A percentile compares a stretch with the other conserved stretches of the same genome.
Conservation (phyloP, 2,888 invertebrate species). For the Cylindroiulus punctatus region DNA sequence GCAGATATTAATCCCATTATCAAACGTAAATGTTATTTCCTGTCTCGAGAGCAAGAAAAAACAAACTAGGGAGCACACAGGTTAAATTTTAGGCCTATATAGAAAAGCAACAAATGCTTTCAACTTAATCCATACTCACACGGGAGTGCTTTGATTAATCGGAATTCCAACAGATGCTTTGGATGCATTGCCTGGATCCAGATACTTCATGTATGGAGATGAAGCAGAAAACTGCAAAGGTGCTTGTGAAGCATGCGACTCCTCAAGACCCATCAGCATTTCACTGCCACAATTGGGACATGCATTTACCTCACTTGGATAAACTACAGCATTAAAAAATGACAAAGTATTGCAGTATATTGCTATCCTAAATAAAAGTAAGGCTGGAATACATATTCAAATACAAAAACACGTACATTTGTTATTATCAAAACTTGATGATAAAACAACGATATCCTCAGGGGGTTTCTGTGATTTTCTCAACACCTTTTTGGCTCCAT, state of each 20-base stretch:
- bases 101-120: too few relatives aligned
- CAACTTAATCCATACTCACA: background rate
- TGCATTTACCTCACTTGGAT: constrained; percentile 48
- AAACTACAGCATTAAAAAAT: constrained; percentile 48
- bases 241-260: background rate
- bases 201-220: constrained; percentile 25
- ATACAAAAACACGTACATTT: constrained; percentile 47
- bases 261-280: constrained; percentile 49
- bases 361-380: background rate
- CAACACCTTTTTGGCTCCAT: constrained; percentile 53
- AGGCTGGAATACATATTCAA: background rate
- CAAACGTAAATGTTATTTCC: background rate
- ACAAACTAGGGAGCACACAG: background rate
- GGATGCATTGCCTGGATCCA: background rate
- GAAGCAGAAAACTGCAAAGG: background rate
- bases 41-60: background rate
- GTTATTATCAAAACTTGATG: constrained; percentile 48
- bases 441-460: constrained; percentile 37
- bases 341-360: background rate
- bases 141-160: background rate
- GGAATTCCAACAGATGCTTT: background rate
- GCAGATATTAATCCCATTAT: background rate
- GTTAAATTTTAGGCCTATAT: too few relatives aligned
- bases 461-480: constrained; percentile 30
- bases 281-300: constrained; percentile 56